A percentile compares a stretch with the other conserved stretches of the same genome.
Evolutionary conservation across 2,888 invertebrate species (phyloP).

Genomic region (Sialis fuliginosa): DNA sequence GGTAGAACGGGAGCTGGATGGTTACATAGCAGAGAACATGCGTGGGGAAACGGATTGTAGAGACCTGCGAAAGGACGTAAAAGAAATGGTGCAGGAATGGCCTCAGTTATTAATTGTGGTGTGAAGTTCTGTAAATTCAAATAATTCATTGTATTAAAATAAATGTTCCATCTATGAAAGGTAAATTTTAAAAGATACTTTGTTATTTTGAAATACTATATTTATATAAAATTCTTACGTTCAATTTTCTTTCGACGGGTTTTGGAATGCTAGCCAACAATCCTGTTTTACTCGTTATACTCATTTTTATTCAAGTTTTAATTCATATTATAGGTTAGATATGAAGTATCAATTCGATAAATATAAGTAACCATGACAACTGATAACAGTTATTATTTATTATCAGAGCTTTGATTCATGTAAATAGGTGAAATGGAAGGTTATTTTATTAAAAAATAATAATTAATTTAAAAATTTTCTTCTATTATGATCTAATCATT

Average conservation of each 20-base stretch:
- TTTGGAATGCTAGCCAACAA: conserved; percentile 39
- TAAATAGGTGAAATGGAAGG: too few species aligned
- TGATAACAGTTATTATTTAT: too few species aligned
- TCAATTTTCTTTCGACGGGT: conserved; percentile 19
- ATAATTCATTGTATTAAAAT: conserved; percentile 1
- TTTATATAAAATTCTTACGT: conserved; percentile 10
- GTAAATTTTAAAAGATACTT: conserved; percentile 8
- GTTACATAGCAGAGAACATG: conserved; percentile 70
- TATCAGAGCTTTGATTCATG: too few species aligned
- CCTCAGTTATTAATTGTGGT: conserved; percentile 36
- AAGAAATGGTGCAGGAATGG: conserved; percentile 52
- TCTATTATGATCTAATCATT: too few species aligned
- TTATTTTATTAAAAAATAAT: too few species aligned
- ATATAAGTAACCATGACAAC: too few species aligned
- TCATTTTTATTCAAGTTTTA: conserved; percentile 23
- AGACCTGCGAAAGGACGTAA: conserved; percentile 64
- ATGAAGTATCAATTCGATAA: too few species aligned
- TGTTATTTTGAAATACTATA: too few species aligned
- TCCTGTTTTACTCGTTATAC: conserved; percentile 44
- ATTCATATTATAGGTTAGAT: not conserved
- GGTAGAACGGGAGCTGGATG: conserved; percentile 41
- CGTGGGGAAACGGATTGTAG: conserved; percentile 63
- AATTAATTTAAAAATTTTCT: too few species aligned
- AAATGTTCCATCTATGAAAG: conserved; percentile 1
- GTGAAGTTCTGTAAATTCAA: conserved; percentile 17